Base-by-base conservation (phyloP, 1,140 invertebrate species). In the Oryctes rhinoceros region DNA sequence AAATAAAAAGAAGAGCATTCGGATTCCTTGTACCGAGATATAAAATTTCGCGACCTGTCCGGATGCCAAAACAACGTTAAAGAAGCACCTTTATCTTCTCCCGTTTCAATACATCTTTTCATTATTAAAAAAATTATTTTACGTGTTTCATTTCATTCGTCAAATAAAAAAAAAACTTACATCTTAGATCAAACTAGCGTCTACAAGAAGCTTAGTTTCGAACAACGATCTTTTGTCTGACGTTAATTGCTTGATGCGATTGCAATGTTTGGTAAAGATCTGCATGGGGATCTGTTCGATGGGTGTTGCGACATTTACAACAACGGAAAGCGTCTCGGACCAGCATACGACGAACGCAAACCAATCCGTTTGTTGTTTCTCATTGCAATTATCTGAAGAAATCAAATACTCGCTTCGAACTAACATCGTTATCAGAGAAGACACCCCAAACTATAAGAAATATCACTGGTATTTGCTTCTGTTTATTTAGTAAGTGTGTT, bases 381-480 rank as follows among this genome's bases (percentile, higher is more conserved):
- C 85, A n/a, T 79, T 85, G 5, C 80, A 82, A 11, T 81, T 80
- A 18, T 84, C 83, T 2, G 83, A 80, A 9, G 85, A 85, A 53
- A 86, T 83, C 10, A 87, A 79, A 37, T 82, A 84, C 81, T 87
- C 86, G 0, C 81, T 83, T 78, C 86, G 83, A 18, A 87, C 81
- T 4, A 87, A 81, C 13, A 87, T 80, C 18, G 83, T 81, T 9
- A 84, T 82, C 67, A 87, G 37, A 4, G 87, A 85, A 13, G 86
- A 87, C 6, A 86, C 82, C 10, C 87, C 87, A 83, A 87, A 87
- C 86, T 87, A 78, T 11, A 84, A 86, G 7, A n/a, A 62, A 78
- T 39, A 30, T 62, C 13, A 53, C 30, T 24, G 11, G 62, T 30
- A 78, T 59, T 44, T 44, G 39, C 39, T 44, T 10, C 5, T 3